Evolutionary conservation across 2,888 invertebrate genomes (phyloP).

Genomic region (Allacma fusca): DNA sequence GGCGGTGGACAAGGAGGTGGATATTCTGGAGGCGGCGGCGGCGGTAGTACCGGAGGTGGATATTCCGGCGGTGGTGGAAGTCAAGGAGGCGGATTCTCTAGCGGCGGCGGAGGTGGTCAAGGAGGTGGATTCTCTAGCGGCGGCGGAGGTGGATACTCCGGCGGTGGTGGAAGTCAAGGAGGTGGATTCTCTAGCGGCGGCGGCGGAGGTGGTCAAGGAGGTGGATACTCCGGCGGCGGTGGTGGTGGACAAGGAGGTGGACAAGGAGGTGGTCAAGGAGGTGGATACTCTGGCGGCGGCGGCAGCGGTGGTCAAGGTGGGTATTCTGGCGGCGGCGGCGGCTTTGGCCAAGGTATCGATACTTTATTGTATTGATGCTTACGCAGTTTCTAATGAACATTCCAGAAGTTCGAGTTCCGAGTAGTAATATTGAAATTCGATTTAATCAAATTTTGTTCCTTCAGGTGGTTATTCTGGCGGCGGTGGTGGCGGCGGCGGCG

Average conservation of each 20-base stretch:
- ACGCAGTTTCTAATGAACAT: not conserved
- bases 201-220: too few relatives aligned
- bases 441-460: not conserved
- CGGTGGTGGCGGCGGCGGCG: constrained; percentile 11
- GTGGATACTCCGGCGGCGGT: constrained; percentile 2
- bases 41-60: not conserved
- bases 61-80: constrained; percentile 4
- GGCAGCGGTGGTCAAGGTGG: not conserved
- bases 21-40: constrained; percentile 3
- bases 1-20: not conserved
- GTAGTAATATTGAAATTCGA: not conserved
- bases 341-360: not conserved
- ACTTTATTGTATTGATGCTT: not conserved
- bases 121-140: not conserved
- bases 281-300: constrained; percentile 4
- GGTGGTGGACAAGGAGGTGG: not conserved
- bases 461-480: constrained; percentile 9
- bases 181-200: too few relatives aligned
- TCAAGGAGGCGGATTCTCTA: not conserved
- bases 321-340: not conserved
- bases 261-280: not conserved
- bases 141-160: too few relatives aligned
- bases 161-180: too few relatives aligned
- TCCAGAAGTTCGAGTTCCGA: too few relatives aligned
- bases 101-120: not conserved